Evolutionary conservation across 2,888 invertebrate genomes (phyloP).

Genomic region (Pinctada fucata): DNA sequence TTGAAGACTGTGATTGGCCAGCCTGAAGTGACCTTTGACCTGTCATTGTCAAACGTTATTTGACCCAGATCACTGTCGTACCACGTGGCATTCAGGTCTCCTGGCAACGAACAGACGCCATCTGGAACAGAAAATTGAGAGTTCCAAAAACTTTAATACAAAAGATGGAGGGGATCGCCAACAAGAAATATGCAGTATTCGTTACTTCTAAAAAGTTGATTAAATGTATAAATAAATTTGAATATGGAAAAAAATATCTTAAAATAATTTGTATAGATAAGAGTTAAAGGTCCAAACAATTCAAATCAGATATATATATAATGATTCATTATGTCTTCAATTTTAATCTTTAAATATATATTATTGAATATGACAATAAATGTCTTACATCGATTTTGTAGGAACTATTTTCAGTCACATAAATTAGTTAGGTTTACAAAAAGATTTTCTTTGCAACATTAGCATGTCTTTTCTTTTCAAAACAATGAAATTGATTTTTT

Average conservation of each 20-base stretch:
- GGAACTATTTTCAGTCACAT: too few species aligned
- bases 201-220: neutral
- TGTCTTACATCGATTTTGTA: too few species aligned
- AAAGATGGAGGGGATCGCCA: neutral
- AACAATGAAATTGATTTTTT: too few species aligned
- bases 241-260: neutral
- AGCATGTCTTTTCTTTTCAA: too few species aligned
- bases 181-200: neutral
- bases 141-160: neutral
- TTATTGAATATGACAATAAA: too few species aligned
- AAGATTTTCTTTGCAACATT: too few species aligned
- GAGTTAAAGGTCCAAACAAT: neutral
- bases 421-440: too few species aligned
- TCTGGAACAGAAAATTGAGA: neutral
- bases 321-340: neutral
- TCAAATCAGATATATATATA: neutral
- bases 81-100: conserved; percentile 30
- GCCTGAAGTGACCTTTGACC: conserved; percentile 4
- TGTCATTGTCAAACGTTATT: conserved; percentile 14
- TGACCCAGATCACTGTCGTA: conserved; percentile 18
- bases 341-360: too few species aligned
- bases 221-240: neutral
- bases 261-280: too few species aligned
- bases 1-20: conserved; percentile 18
- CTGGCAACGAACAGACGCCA: conserved; percentile 17